phyloP scores from a whole-genome alignment of 2,797 vertebrate species.

The Hoplostethus atlanticus region DNA sequence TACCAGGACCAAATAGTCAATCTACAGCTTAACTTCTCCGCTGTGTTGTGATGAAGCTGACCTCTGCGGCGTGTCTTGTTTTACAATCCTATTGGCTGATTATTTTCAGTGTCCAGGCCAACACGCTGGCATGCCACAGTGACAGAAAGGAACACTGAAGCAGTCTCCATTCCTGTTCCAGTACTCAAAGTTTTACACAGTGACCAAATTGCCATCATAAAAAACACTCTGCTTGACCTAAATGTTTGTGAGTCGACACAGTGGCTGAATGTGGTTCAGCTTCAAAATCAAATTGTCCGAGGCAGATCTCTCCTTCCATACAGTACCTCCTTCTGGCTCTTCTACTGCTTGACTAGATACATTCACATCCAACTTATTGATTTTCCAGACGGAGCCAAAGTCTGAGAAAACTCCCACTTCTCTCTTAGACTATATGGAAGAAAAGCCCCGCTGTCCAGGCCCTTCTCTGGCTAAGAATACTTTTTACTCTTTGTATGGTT shows the following conservation, averaged over 20 bases:
- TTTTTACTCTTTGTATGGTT: constrained; percentile 43
- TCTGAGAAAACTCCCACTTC: constrained; percentile 32
- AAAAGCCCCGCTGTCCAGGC: constrained; percentile 13
- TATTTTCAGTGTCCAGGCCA: constrained; percentile 44
- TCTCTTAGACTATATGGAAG: constrained; percentile 11
- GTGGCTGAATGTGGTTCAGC: constrained; percentile 28
- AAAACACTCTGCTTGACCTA: constrained; percentile 51
- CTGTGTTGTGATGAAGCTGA: constrained; percentile 58
- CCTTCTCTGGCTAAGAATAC: constrained; percentile 37
- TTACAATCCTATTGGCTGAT: constrained; percentile 60
- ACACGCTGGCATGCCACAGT: constrained; percentile 27
- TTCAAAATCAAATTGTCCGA: constrained; percentile 27
- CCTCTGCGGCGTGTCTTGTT: constrained; percentile 67
- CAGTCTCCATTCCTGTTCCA: constrained; percentile 24
- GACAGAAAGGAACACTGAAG: constrained; percentile 37
- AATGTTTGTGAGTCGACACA: constrained; percentile 40
- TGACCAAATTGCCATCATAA: constrained; percentile 43
- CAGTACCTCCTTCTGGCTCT: constrained; percentile 16
- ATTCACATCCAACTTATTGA: constrained; percentile 41
- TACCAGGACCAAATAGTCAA: constrained; percentile 32
- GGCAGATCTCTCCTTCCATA: constrained; percentile 2
- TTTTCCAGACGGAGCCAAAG: constrained; percentile 44
- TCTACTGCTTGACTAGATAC: constrained; percentile 17
- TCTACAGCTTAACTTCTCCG: constrained; percentile 62
- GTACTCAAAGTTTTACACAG: constrained; percentile 40